These are phyloP conservation scores for Ariopsis seemanni DNA, from an alignment of 2,113 vertebrate genomes.

Conservation along the genomic window DNA sequence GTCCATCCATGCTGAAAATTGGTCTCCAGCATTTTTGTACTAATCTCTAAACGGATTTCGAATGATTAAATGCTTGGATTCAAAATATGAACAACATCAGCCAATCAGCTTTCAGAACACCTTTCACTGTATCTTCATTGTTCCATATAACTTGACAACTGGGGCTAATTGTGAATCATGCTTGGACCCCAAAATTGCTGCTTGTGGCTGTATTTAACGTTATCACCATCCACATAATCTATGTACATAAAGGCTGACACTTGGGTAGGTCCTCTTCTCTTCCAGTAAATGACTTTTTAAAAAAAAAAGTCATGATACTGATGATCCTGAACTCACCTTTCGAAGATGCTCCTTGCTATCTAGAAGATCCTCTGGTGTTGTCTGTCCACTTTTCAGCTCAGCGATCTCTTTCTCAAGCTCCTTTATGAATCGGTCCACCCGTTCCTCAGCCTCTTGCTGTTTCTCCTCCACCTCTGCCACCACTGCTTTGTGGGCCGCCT, in stretches of 20 bases:
- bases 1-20: background rate
- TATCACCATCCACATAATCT: background rate
- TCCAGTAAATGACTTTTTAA: background rate
- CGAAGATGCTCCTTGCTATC: conserved; percentile 44
- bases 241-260: background rate
- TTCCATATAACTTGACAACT: background rate
- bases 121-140: background rate
- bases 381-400: conserved; percentile 60
- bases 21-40: background rate
- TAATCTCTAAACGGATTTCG: background rate
- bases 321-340: conserved; percentile 51
- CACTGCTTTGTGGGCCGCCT: conserved; percentile 69
- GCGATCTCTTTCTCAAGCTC: conserved; percentile 69
- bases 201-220: background rate
- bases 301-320: background rate
- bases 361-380: conserved; percentile 35
- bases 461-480: conserved; percentile 66
- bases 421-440: conserved; percentile 61
- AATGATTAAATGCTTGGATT: background rate
- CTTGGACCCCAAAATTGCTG: background rate
- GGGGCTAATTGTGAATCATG: background rate
- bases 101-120: background rate
- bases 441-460: conserved; percentile 66
- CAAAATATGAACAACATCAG: background rate
- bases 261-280: background rate